These are phyloP conservation scores for Cotesia typhae DNA, from an alignment of 1,140 invertebrate species.

Conservation along the genomic window DNA sequence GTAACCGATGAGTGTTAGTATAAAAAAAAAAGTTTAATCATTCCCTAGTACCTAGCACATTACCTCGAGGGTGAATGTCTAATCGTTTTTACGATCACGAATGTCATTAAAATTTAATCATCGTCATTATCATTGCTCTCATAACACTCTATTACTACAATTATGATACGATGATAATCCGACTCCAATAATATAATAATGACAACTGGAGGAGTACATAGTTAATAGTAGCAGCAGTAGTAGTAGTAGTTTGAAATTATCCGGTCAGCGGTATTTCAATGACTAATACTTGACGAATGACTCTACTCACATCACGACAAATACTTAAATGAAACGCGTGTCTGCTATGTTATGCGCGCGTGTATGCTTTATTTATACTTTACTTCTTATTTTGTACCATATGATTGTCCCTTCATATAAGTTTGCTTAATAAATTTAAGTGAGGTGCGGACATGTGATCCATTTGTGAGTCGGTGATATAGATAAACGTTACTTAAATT, in stretches of 20 bases:
- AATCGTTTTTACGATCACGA: too few relatives aligned
- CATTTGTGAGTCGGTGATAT: slow-evolving; percentile 32
- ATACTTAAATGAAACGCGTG: slow-evolving; percentile 5
- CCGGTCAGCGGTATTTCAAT: neutral
- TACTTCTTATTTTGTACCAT: neutral
- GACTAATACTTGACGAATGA: slow-evolving; percentile 23
- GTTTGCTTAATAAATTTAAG: slow-evolving; percentile 5
- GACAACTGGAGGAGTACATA: too few relatives aligned
- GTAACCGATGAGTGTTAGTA: slow-evolving; percentile 58
- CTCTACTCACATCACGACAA: slow-evolving; percentile 7
- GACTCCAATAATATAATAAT: too few relatives aligned
- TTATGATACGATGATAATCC: too few relatives aligned
- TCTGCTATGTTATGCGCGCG: neutral
- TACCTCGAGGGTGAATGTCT: neutral
- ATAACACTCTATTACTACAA: too few relatives aligned
- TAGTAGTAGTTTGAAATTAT: too few relatives aligned
- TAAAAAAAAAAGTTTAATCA: slow-evolving; percentile 7
- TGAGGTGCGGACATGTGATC: slow-evolving; percentile 33
- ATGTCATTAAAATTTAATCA: too few relatives aligned
- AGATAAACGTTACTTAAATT: slow-evolving; percentile 43
- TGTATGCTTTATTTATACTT: too few relatives aligned
- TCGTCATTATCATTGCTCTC: too few relatives aligned
- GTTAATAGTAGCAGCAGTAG: too few relatives aligned
- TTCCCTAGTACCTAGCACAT: neutral
- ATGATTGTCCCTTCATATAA: slow-evolving; percentile 18